A percentile compares a stretch with the other conserved stretches of the same genome.
These are phyloP conservation scores for Protophormia terraenovae DNA, from an alignment of 2,888 invertebrate genomes.

Conservation along the genomic window DNA sequence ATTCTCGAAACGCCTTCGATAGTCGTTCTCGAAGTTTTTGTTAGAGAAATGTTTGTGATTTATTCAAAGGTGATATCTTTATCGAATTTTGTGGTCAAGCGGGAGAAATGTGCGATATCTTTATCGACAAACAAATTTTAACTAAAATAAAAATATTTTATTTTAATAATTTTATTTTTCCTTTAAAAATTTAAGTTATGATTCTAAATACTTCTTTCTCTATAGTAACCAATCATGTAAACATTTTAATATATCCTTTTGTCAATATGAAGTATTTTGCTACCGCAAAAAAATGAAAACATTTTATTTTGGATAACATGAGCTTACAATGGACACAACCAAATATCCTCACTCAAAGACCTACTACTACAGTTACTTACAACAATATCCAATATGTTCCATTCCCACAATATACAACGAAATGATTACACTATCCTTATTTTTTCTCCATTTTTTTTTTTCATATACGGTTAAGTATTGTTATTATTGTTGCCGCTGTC, in stretches of 20 bases:
- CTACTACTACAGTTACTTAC: not conserved
- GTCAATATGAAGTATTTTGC: not conserved
- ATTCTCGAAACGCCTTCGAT: no score
- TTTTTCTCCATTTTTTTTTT: not conserved
- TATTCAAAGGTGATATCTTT: no score
- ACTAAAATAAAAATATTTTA: no score
- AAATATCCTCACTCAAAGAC: not conserved
- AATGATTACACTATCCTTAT: conserved; percentile 36
- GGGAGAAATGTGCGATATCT: no score
- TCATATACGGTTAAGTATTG: no score
- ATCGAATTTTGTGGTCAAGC: no score
- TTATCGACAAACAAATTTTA: no score
- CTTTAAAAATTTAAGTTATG: no score
- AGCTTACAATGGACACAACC: not conserved
- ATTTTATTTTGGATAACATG: conserved; percentile 19
- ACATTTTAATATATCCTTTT: not conserved
- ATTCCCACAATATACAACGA: conserved; percentile 48
- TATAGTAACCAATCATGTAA: not conserved
- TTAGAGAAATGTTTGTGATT: no score
- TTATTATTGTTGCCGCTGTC: conserved; percentile 2
- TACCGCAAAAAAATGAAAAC: not conserved
- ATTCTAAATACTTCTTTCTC: no score
- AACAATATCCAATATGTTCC: conserved; percentile 13
- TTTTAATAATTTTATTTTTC: no score
- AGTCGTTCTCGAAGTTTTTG: no score